Percentiles rank a stretch among this genome's conserved stretches.
These are phyloP conservation scores for Ficedula albicollis DNA, from an alignment of 2,797 vertebrate species.

Conservation along the genomic window DNA sequence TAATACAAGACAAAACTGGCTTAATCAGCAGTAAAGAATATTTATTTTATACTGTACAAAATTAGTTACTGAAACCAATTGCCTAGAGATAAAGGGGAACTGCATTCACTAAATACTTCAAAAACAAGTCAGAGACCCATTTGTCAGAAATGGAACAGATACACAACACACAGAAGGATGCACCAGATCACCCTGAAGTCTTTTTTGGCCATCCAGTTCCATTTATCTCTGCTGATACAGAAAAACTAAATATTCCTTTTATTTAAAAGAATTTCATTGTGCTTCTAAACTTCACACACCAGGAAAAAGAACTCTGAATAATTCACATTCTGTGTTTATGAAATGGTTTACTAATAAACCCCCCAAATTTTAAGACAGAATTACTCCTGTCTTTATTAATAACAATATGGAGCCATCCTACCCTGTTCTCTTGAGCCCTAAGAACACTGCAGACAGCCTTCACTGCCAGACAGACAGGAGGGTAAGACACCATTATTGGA, in stretches of 20 bases:
- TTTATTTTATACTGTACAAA: constrained; percentile 6
- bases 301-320: not conserved
- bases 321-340: not conserved
- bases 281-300: not conserved
- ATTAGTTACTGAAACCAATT: not conserved
- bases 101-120: not conserved
- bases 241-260: not conserved
- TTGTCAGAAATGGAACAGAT: not conserved
- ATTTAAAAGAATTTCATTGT: not conserved
- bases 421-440: not conserved
- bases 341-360: not conserved
- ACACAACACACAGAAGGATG: not conserved
- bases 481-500: not conserved
- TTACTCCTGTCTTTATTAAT: not conserved
- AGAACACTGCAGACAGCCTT: not conserved
- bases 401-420: not conserved
- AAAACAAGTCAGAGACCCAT: not conserved
- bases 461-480: not conserved
- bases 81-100: not conserved
- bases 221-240: not conserved
- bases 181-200: not conserved
- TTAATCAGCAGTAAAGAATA: not conserved
- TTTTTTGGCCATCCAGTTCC: not conserved
- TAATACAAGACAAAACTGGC: not conserved
- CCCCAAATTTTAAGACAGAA: not conserved